phyloP scores from a whole-genome alignment of 2,113 vertebrate genomes.

The Piprites chloris region DNA sequence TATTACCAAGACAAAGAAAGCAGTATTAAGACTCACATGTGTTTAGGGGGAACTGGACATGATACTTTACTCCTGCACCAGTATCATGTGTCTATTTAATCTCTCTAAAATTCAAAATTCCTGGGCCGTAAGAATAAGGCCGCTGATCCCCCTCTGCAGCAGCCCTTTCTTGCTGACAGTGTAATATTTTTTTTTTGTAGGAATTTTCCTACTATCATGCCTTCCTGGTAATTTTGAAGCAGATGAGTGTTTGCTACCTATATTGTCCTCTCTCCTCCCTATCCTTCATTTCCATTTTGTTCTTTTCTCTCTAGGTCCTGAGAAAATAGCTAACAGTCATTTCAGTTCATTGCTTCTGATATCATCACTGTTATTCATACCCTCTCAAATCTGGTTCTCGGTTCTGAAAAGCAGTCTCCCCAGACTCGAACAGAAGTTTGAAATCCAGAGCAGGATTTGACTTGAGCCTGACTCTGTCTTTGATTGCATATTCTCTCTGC shows the following conservation, averaged over 20 bases:
- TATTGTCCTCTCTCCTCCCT: background rate
- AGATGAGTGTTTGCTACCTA: background rate
- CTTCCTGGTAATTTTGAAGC: background rate
- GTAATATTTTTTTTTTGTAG: background rate
- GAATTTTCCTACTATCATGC: background rate
- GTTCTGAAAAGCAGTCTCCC: background rate
- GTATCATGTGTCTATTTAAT: background rate
- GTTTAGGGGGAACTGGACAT: background rate
- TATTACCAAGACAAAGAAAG: background rate
- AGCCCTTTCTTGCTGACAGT: background rate
- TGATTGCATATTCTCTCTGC: background rate
- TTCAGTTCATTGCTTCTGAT: background rate
- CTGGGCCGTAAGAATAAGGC: background rate
- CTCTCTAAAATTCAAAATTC: background rate
- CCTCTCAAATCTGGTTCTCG: background rate
- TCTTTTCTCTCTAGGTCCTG: background rate
- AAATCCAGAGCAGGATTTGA: constrained; percentile 7
- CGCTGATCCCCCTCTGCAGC: background rate
- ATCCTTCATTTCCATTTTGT: background rate
- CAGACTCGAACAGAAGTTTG: background rate
- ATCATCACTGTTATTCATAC: background rate
- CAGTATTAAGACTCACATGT: background rate
- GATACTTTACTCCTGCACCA: background rate
- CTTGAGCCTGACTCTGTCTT: background rate
- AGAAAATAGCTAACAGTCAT: background rate